Base-by-base conservation (phyloP, 2,888 invertebrate genomes). In the Scaptodrosophila latifasciaeformis region DNA sequence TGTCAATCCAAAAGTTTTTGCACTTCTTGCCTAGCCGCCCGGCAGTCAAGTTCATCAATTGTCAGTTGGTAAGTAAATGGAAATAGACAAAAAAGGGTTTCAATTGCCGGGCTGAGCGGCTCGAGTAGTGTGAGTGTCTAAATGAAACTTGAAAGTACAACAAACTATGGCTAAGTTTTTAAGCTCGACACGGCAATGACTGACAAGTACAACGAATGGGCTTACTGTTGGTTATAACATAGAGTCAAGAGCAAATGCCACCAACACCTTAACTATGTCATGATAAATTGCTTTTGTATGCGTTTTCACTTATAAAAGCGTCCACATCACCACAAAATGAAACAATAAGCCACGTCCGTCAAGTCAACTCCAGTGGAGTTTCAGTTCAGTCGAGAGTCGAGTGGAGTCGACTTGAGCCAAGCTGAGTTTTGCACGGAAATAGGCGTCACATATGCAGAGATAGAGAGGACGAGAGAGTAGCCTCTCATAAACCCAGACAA, bases 331-430 rank as follows among this genome's bases (percentile, higher is more conserved):
- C 66, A 65, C 56, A 60, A 78, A 78, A 74, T 74, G 78, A 78
- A 80, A 80, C 75, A 80, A 80, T 75, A 80, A 80, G 75, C 75
- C 74, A 74, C 74, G 78, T 75, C 80, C 80, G 77, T 75, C 80
- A 77, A 67, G 80, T 62, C 80, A 62, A 62, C 67, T 76, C 59
- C 21, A 42, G 31, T 59, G 70, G 77, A 72, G 79, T n/a, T n/a
- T n/a, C 24, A 31, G 45, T 45, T 31, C n/a, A 45, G 31, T 77
- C 70, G 62, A 67, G 70, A 80, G 67, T 54, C 59, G 62, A 78
- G 74, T 54, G 49, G 49, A 64, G 50, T 30, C 45, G n/a, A 42
- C 24, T 10, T n/a, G 12, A 29, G 15, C 3, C n/a, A n/a, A n/a
- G n/a, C n/a, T n/a, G n/a, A n/a, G n/a, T n/a, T n/a, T 24, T 3